Evolutionary conservation across 2,113 vertebrate genomes (phyloP), one percentile per base, ranked within the genome.

Genomic region (Seriola rivoliana): DNA sequence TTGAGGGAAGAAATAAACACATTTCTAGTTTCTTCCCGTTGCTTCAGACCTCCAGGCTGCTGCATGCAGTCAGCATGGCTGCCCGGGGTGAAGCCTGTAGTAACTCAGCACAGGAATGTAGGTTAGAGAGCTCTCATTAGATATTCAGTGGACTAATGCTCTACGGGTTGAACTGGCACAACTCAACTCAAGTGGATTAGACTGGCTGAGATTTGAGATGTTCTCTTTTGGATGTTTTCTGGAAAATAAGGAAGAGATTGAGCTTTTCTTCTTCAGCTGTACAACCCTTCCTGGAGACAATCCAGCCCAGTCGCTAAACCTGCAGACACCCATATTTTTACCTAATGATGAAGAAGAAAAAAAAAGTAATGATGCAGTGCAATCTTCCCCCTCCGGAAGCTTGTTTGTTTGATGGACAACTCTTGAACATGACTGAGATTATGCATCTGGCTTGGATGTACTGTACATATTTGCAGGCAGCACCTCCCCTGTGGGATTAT

Each of bases 351-450:
- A 17, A 16, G 40, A 34, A n/a, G 16, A 16, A n/a, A 21, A 16
- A 19, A 75, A 55, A 66, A 40, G 16, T 29, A 57, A 64, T 44
- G 73, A 80, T 52, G 73, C 58, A 25, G 48, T 2, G 38, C 59
- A 90, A 84, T 85, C 75, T 78, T 71, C 19, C 68, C 60, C 68
- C 34, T 75, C 32, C 42, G 46, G 71, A 81, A 58, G 79, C 79
- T 78, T 87, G 81, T 84, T 65, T 71, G 64, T 85, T 65, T 63
- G 52, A 85, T 62, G 72, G 84, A 88, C 77, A 83, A 82, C 75
- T 65, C 78, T 74, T 87, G 78, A 85, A 92, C 89, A 92, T 80
- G 85, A 69, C 86, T 38, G 72, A 89, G 91, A 93, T 94, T 90
- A 93, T 23, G 80, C 83, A 66, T 50, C 82, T 36, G 8, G 55